phyloP scores from a whole-genome alignment of 1,140 invertebrate species.

The Procambarus clarkii region DNA sequence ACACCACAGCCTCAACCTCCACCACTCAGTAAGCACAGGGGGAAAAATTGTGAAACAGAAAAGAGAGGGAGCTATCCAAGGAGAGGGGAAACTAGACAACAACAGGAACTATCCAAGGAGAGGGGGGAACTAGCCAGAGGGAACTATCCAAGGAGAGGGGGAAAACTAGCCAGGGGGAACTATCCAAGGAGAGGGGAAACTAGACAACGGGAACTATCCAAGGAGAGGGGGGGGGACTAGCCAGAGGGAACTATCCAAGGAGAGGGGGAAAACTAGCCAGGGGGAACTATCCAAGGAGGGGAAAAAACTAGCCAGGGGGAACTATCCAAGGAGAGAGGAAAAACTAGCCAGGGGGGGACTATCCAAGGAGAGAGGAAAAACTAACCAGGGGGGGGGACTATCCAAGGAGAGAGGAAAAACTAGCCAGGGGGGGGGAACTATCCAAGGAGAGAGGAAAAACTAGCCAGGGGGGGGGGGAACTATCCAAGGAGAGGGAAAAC shows the following conservation, averaged over 20 bases:
- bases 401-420: not conserved
- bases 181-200: not conserved
- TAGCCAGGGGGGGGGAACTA: too few relatives aligned
- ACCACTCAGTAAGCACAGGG: too few relatives aligned
- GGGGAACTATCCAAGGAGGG: too few relatives aligned
- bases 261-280: too few relatives aligned
- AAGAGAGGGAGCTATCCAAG: not conserved
- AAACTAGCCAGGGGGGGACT: not conserved
- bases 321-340: not conserved
- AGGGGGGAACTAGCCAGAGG: not conserved
- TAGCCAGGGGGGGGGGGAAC: not conserved
- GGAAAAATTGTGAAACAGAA: too few relatives aligned
- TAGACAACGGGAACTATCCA: not conserved
- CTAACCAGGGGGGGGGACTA: too few relatives aligned
- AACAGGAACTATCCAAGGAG: too few relatives aligned
- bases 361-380: not conserved
- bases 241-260: too few relatives aligned
- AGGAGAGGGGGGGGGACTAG: not conserved
- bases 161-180: too few relatives aligned
- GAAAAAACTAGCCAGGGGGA: not conserved
- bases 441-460: not conserved
- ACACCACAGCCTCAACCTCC: too few relatives aligned
- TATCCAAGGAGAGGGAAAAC: not conserved
- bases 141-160: not conserved
- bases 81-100: not conserved